A percentile compares a stretch with the other conserved stretches of the same genome.
Conservation (phyloP, 2,797 vertebrate genomes). For the Xenentodon cancila region DNA sequence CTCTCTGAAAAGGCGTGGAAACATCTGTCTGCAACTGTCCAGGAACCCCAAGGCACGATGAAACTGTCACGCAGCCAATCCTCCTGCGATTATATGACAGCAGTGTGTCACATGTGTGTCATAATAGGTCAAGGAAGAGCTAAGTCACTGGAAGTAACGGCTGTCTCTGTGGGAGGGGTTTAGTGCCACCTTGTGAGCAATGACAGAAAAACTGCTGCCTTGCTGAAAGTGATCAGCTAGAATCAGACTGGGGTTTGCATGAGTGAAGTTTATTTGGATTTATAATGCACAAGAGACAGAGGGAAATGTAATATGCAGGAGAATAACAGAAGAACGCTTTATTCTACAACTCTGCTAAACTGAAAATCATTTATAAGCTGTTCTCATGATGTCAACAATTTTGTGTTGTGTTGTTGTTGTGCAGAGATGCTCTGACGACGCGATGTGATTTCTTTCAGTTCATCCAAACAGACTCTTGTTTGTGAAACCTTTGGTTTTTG, state of each 20-base stretch:
- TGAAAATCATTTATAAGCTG: too few species aligned
- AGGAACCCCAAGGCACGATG: constrained; percentile 24
- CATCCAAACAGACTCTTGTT: too few species aligned
- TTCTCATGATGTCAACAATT: too few species aligned
- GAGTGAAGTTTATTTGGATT: too few species aligned
- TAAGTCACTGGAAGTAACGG: constrained; percentile 27
- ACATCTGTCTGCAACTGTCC: constrained; percentile 51
- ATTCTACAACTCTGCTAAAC: too few species aligned
- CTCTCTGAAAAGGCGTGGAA: constrained; percentile 35
- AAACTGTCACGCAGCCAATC: constrained; percentile 10
- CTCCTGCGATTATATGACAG: constrained; percentile 27
- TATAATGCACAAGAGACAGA: too few species aligned
- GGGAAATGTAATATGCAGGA: too few species aligned
- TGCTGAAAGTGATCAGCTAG: constrained; percentile 7
- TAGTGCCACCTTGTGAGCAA: constrained; percentile 63
- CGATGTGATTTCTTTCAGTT: too few species aligned
- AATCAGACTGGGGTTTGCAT: neutral
- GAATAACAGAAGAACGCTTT: too few species aligned
- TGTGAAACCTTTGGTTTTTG: too few species aligned
- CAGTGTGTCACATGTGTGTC: constrained; percentile 32
- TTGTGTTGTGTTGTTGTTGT: too few species aligned
- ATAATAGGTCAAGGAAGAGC: constrained; percentile 22
- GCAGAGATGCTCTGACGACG: too few species aligned
- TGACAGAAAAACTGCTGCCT: constrained; percentile 14
- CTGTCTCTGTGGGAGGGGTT: neutral